Percentiles rank a stretch among this genome's conserved stretches.
Conservation (phyloP, 1,140 invertebrate genomes). For the Orussus abietinus region DNA sequence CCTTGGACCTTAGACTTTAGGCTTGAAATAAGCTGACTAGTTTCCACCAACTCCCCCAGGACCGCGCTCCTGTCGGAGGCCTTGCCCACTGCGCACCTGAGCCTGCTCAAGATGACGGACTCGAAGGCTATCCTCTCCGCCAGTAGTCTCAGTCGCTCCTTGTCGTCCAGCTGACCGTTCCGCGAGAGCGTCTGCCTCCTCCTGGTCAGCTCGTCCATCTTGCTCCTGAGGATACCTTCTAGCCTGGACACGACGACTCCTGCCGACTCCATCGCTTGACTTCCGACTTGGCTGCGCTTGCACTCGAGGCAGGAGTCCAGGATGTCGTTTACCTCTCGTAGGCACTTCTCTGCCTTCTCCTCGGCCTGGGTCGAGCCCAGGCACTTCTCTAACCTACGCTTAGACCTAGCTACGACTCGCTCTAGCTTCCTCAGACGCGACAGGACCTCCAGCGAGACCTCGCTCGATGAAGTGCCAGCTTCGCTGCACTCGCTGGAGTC, state of each 20-base stretch:
- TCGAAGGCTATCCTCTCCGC: slow-evolving; percentile 75
- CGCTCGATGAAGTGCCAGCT: slow-evolving; percentile 25
- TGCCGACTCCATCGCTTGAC: slow-evolving; percentile 58
- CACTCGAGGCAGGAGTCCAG: slow-evolving; percentile 41
- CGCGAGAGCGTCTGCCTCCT: slow-evolving; percentile 60
- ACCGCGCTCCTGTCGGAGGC: slow-evolving; percentile 33
- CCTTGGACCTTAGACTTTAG: slow-evolving; percentile 64
- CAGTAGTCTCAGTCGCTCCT: slow-evolving; percentile 64
- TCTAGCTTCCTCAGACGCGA: slow-evolving; percentile 40
- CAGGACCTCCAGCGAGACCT: slow-evolving; percentile 40
- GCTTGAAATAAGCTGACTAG: slow-evolving; percentile 68
- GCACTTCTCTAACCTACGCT: slow-evolving; percentile 42
- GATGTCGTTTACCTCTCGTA: slow-evolving; percentile 46
- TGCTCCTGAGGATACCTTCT: slow-evolving; percentile 62
- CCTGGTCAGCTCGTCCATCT: slow-evolving; percentile 63
- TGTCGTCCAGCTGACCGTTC: slow-evolving; percentile 61
- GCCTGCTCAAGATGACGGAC: slow-evolving; percentile 62
- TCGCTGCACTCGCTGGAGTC: slow-evolving; percentile 45
- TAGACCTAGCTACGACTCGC: slow-evolving; percentile 39
- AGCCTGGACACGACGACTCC: slow-evolving; percentile 61
- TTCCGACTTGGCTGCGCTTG: slow-evolving; percentile 36
- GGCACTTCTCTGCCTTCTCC: slow-evolving; percentile 46
- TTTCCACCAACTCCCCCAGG: slow-evolving; percentile 60
- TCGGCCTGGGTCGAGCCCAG: slow-evolving; percentile 42
- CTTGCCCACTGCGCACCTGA: slow-evolving; percentile 56